Conservation (phyloP, 2,113 vertebrate species). For the Malaclemys terrapin region DNA sequence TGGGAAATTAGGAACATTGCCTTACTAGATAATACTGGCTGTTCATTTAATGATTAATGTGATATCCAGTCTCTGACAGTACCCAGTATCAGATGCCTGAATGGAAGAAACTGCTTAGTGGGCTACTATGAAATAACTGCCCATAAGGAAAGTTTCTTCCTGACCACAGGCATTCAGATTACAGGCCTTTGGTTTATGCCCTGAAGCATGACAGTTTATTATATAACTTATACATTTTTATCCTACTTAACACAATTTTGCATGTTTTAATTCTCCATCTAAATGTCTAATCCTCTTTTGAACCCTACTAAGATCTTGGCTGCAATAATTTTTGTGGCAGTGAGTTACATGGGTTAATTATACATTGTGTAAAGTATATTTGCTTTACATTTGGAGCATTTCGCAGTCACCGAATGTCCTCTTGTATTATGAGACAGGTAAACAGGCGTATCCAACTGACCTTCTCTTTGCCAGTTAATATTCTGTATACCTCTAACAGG, state of each 20-base stretch:
- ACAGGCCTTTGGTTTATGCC: neutral
- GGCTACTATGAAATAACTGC: too few relatives aligned
- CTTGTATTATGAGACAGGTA: neutral
- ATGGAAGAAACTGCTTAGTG: neutral
- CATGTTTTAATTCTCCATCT: neutral
- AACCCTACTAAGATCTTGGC: neutral
- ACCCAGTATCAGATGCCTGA: neutral
- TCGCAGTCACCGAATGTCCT: neutral
- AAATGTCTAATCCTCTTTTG: neutral
- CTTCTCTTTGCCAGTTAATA: neutral
- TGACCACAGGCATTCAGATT: neutral
- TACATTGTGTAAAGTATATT: neutral
- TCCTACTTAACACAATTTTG: fast-evolving
- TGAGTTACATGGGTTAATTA: neutral
- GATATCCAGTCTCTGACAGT: neutral
- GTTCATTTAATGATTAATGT: neutral
- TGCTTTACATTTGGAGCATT: neutral
- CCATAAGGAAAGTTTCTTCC: neutral
- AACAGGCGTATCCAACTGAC: neutral
- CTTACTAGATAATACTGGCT: neutral
- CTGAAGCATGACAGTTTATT: neutral
- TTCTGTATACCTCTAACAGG: fast-evolving
- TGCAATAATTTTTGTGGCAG: neutral
- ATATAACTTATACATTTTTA: fast-evolving
- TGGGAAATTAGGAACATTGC: neutral